Evolutionary conservation across 92 coral and sea anemone species (phyloP).

Genomic region (Isaurus tuberculatus): DNA sequence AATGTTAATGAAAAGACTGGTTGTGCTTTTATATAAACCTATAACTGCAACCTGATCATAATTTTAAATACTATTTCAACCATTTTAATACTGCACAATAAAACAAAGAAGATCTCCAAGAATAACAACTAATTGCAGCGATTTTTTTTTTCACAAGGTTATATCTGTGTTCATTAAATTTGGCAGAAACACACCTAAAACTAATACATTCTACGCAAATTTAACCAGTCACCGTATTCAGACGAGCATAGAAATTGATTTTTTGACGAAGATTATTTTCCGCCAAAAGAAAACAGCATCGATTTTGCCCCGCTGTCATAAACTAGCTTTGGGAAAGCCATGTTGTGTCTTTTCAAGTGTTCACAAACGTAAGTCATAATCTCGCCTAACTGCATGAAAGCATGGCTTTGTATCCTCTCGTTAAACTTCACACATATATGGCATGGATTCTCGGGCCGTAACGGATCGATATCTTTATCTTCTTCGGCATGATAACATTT

Average conservation of each 20-base stretch:
- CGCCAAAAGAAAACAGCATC: constrained; percentile 32
- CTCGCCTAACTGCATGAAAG: constrained; percentile 31
- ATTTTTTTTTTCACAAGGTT: too few relatives aligned
- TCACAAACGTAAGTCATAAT: constrained; percentile 15
- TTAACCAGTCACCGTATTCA: too few relatives aligned
- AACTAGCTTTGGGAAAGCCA: constrained; percentile 22
- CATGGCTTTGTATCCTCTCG: constrained; percentile 20
- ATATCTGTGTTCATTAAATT: too few relatives aligned
- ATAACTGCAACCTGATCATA: too few relatives aligned
- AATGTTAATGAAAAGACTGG: too few relatives aligned
- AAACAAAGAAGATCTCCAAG: too few relatives aligned
- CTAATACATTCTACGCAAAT: too few relatives aligned
- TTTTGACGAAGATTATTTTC: background rate
- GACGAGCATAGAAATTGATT: background rate
- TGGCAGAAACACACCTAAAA: too few relatives aligned
- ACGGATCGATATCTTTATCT: constrained; percentile 30
- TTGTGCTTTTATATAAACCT: too few relatives aligned
- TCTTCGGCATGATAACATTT: constrained; percentile 26
- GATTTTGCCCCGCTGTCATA: constrained; percentile 39
- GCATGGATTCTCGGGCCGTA: constrained; percentile 42
- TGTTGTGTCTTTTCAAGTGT: constrained; percentile 20
- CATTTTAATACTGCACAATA: too few relatives aligned
- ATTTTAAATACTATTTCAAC: too few relatives aligned
- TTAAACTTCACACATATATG: constrained; percentile 1
- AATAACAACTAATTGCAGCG: too few relatives aligned